Evolutionary conservation across 2,113 vertebrate genomes (phyloP).

Genomic region (Orthonyx spaldingii): DNA sequence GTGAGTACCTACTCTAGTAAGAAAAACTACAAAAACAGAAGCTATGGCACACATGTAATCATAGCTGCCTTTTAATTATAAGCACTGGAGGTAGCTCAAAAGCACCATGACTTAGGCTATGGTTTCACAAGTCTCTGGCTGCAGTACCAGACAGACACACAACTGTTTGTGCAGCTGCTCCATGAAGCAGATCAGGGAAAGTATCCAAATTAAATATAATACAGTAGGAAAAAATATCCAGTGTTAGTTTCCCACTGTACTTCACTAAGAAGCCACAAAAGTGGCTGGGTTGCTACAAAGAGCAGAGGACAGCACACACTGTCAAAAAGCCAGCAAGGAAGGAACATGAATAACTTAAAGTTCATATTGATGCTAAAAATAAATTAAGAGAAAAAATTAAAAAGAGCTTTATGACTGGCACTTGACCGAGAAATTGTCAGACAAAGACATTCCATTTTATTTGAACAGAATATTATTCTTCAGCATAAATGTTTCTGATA

Average conservation of each 20-base stretch:
- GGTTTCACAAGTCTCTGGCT: not conserved
- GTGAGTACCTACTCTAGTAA: not conserved
- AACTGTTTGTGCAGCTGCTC: constrained; percentile 29
- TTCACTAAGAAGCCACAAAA: not conserved
- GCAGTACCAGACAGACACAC: not conserved
- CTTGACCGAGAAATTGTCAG: not conserved
- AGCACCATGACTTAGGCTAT: not conserved
- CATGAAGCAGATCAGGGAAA: not conserved
- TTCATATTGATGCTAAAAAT: not conserved
- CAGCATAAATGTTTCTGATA: not conserved
- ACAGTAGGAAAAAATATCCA: not conserved
- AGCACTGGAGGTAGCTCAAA: not conserved
- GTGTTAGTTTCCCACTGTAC: not conserved
- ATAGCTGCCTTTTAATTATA: not conserved
- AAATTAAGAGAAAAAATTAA: not conserved
- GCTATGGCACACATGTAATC: not conserved
- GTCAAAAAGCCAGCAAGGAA: not conserved
- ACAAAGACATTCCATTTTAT: not conserved
- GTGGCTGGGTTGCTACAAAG: not conserved
- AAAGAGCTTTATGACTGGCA: not conserved
- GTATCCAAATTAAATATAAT: not conserved
- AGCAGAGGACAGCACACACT: not conserved
- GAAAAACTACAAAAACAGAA: not conserved
- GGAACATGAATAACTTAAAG: not conserved
- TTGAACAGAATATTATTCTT: not conserved